Evolutionary conservation across 2,113 vertebrate species (phyloP), one percentile per base, ranked within the genome.

Genomic region (Mesoclemmys tuberculata): DNA sequence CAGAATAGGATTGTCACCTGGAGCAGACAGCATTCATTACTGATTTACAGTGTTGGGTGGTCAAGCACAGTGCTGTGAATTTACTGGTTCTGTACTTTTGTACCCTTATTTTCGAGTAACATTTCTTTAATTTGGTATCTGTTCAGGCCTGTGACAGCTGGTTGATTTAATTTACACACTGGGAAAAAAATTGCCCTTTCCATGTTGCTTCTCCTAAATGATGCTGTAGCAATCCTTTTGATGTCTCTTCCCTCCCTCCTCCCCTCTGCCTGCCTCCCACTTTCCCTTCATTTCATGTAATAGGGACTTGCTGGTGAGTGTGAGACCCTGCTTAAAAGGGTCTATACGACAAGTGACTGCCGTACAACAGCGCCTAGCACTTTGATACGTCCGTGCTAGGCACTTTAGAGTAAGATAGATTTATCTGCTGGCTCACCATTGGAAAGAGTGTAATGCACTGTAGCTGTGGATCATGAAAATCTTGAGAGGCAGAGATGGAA

Each of bases 1-100:
- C 51, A 51, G 22, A 27, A 26, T 27, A 56, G 24, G 7, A 56
- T 27, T 27, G 26, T 27, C 55, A 56, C 55, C 55, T 56, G 55
- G 22, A 24, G 19, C 55, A 56, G 10, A 27, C 55, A 4, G 21
- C 0, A 0, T 52, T 81, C 13, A n/a, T 27, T 38, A 80, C 49
- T 93, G 8, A 52, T 31, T 11, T 31, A 27, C 14, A 21, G 31
- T 35, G 1, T 84, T 87, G 12, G 58, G 10, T 61, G 26, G 58
- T 61, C 58, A 61, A 31, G 58, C 58, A 9, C 31, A 61, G 58
- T 31, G 7, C 58, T 61, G 58, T 55, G 54, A 24, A 24, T 24
- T 55, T 24, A 55, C 22, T 55, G 54, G 22, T 61, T 31, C 29
- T 61, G 8, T 11, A 13, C 31, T 13, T 31, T 13, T 61, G 58